phyloP scores from a whole-genome alignment of 2,888 invertebrate genomes.

The Conus canariensis region DNA sequence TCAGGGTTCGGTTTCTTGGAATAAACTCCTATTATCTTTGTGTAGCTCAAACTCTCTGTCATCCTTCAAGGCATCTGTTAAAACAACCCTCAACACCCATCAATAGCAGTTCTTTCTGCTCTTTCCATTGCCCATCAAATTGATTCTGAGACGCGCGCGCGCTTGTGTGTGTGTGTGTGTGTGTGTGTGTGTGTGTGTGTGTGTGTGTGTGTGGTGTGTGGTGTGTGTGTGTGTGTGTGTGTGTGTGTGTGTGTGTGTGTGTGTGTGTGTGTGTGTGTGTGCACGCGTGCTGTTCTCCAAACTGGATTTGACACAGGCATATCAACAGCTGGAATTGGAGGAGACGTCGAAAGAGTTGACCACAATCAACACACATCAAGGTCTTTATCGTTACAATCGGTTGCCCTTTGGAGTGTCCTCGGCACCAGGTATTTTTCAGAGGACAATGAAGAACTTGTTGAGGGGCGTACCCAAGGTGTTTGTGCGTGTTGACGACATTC shows the following conservation, averaged over 20 bases:
- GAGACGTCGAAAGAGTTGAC: slow-evolving; percentile 47
- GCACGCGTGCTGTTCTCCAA: slow-evolving; percentile 46
- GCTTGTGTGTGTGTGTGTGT: too few relatives aligned
- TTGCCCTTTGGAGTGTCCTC: slow-evolving; percentile 53
- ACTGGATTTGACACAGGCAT: slow-evolving; percentile 56
- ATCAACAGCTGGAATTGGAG: slow-evolving; percentile 54
- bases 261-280: too few relatives aligned
- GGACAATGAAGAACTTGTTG: slow-evolving; percentile 55
- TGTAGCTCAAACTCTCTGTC: too few relatives aligned
- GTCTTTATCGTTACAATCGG: slow-evolving; percentile 52
- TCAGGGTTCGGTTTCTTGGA: too few relatives aligned
- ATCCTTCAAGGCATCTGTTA: too few relatives aligned
- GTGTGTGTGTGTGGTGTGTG: not conserved
- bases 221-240: too few relatives aligned
- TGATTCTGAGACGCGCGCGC: too few relatives aligned
- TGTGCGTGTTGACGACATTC: slow-evolving; percentile 57
- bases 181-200: too few relatives aligned
- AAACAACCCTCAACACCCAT: not conserved
- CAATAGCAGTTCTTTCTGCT: too few relatives aligned
- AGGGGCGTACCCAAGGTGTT: slow-evolving; percentile 47
- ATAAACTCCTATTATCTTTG: too few relatives aligned
- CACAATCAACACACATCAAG: slow-evolving; percentile 58
- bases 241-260: too few relatives aligned
- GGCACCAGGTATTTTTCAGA: slow-evolving; percentile 53
- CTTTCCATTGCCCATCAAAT: too few relatives aligned